A percentile compares a stretch with the other conserved stretches of the same genome.
phyloP scores from a whole-genome alignment of 2,888 invertebrate genomes.

The Lymantria dispar region DNA sequence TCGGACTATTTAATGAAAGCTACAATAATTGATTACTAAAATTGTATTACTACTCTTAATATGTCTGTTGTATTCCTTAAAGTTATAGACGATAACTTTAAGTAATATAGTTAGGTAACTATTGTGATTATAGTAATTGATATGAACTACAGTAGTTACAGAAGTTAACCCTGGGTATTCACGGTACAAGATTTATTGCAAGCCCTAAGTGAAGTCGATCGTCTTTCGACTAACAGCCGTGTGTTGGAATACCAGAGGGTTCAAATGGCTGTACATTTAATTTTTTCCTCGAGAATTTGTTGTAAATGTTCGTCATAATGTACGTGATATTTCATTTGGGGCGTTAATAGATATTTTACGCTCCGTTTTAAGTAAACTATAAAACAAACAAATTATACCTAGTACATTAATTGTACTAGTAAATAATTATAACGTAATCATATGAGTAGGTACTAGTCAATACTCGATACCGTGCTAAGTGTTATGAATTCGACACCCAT shows the following conservation, averaged over 20 bases:
- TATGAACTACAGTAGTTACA: not conserved
- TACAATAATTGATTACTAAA: too few species aligned
- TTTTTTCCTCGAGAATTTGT: slow-evolving; percentile 34
- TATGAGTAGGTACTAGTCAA: too few species aligned
- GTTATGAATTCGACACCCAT: too few species aligned
- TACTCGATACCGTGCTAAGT: too few species aligned
- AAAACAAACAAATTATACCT: too few species aligned
- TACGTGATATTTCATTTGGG: slow-evolving; percentile 30
- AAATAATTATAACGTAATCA: too few species aligned
- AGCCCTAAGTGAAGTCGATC: slow-evolving; percentile 65
- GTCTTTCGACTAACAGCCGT: slow-evolving; percentile 36
- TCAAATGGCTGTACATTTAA: slow-evolving; percentile 40
- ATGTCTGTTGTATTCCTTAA: too few species aligned
- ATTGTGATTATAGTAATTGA: not conserved
- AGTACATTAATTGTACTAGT: too few species aligned
- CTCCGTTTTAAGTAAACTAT: not conserved
- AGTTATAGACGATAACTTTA: too few species aligned
- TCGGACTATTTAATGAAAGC: too few species aligned
- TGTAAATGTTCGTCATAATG: slow-evolving; percentile 30
- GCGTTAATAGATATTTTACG: slow-evolving; percentile 18
- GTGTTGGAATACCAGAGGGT: slow-evolving; percentile 35
- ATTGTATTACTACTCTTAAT: too few species aligned
- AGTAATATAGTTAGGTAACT: not conserved
- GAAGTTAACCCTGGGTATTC: slow-evolving; percentile 3
- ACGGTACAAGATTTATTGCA: slow-evolving; percentile 57